phyloP scores from a whole-genome alignment of 2,888 invertebrate genomes.

The Hecatera dysodea region DNA sequence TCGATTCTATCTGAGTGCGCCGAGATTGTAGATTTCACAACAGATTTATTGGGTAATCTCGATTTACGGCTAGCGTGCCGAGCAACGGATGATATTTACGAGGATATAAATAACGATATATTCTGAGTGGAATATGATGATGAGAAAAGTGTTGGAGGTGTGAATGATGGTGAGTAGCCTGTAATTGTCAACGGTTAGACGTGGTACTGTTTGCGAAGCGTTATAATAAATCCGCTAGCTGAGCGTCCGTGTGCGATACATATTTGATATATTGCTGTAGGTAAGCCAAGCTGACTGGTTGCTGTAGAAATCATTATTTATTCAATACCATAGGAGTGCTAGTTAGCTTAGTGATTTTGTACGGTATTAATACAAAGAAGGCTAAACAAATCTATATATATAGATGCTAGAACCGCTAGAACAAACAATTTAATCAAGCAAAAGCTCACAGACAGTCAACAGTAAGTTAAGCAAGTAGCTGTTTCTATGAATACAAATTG shows the following conservation, averaged over 20 bases:
- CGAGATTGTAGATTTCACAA: conserved; percentile 61
- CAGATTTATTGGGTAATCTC: conserved; percentile 54
- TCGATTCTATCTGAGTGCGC: conserved; percentile 59
- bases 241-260: conserved; percentile 20
- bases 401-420: conserved; percentile 12
- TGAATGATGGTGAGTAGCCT: conserved; percentile 34
- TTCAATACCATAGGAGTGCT: conserved; percentile 8
- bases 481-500: conserved; percentile 21
- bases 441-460: conserved; percentile 12
- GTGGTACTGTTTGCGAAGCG: conserved; percentile 48
- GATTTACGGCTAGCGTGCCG: conserved; percentile 40
- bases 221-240: conserved; percentile 53
- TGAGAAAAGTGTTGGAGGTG: conserved; percentile 19
- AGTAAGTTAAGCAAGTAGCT: conserved; percentile 13
- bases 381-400: background rate
- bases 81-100: conserved; percentile 50
- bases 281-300: conserved; percentile 6
- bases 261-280: conserved; percentile 30
- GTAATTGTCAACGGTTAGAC: conserved; percentile 56
- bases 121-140: conserved; percentile 20
- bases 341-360: conserved; percentile 17
- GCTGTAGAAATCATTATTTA: conserved; percentile 24
- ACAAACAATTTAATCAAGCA: conserved; percentile 17
- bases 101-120: conserved; percentile 40
- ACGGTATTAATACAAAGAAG: conserved; percentile 13